phyloP scores from a whole-genome alignment of 2,888 invertebrate species.

The Meloe dianella region DNA sequence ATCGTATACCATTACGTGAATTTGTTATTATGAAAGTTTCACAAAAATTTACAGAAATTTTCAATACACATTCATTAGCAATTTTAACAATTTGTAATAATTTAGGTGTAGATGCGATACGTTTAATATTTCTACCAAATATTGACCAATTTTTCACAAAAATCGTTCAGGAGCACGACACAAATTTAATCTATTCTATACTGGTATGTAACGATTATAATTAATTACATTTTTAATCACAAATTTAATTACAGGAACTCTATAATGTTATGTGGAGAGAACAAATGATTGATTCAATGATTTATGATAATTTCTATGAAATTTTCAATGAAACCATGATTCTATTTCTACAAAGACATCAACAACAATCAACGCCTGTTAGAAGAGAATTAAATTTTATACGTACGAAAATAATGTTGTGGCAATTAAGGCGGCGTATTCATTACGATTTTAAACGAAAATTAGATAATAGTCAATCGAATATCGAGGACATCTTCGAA shows the following conservation, averaged over 20 bases:
- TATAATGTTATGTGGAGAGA: slow-evolving; percentile 47
- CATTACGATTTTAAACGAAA: slow-evolving; percentile 41
- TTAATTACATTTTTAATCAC: not conserved
- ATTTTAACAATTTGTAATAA: slow-evolving; percentile 49
- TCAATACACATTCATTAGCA: slow-evolving; percentile 43
- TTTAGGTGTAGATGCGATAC: slow-evolving; percentile 50
- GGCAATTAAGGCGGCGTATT: slow-evolving; percentile 39
- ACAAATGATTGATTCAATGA: slow-evolving; percentile 31
- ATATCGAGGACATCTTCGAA: slow-evolving; percentile 40
- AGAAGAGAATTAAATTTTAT: slow-evolving; percentile 39
- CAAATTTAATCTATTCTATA: slow-evolving; percentile 42
- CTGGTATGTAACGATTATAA: slow-evolving; percentile 39
- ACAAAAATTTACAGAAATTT: slow-evolving; percentile 45
- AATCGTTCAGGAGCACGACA: slow-evolving; percentile 31
- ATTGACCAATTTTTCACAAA: slow-evolving; percentile 44
- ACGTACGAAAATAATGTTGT: slow-evolving; percentile 42
- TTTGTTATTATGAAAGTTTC: slow-evolving; percentile 51
- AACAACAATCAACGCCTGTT: slow-evolving; percentile 26
- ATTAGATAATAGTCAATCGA: slow-evolving; percentile 26
- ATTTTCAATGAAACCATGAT: slow-evolving; percentile 43
- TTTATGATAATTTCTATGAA: slow-evolving; percentile 43
- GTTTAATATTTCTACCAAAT: slow-evolving; percentile 48
- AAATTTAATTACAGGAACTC: slow-evolving; percentile 44
- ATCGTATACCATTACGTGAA: slow-evolving; percentile 47
- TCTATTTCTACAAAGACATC: slow-evolving; percentile 34